phyloP scores from a whole-genome alignment of 2,797 vertebrate genomes.

The Tapera naevia region DNA sequence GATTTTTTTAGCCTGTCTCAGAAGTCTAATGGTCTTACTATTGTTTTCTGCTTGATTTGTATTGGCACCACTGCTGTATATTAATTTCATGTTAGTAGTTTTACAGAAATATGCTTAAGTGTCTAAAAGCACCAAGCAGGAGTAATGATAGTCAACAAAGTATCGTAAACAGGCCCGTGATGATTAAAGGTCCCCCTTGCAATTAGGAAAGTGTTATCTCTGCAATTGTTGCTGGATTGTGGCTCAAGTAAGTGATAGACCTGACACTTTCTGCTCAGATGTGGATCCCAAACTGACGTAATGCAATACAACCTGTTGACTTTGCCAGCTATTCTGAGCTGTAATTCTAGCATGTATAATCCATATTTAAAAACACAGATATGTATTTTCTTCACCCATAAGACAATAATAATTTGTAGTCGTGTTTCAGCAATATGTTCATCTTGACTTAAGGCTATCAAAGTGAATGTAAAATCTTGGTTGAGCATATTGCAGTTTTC shows the following conservation, averaged over 20 bases:
- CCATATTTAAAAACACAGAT: constrained; percentile 9
- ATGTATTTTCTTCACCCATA: constrained; percentile 14
- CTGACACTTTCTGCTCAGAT: background rate
- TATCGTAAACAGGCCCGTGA: background rate
- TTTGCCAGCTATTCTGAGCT: background rate
- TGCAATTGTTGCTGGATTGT: constrained; percentile 23
- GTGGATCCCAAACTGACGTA: background rate
- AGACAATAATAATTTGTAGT: background rate
- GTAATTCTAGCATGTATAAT: background rate
- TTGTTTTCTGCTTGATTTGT: background rate
- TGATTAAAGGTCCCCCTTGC: constrained; percentile 16
- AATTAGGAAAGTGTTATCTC: constrained; percentile 41
- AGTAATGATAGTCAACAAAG: constrained; percentile 9
- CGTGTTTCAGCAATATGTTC: background rate
- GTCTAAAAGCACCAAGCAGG: constrained; percentile 26
- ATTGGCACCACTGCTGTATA: background rate
- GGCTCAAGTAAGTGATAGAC: constrained; percentile 16
- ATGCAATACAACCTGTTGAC: background rate
- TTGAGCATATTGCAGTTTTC: background rate
- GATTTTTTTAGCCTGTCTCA: background rate
- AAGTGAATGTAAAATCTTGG: background rate
- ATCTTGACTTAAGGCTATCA: background rate
- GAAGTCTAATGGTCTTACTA: background rate
- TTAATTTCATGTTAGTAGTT: constrained; percentile 53
- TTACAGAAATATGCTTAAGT: constrained; percentile 26